These are phyloP conservation scores for Caenorhabditis inopinata DNA, from an alignment of 1,140 invertebrate genomes.

Conservation along the genomic window DNA sequence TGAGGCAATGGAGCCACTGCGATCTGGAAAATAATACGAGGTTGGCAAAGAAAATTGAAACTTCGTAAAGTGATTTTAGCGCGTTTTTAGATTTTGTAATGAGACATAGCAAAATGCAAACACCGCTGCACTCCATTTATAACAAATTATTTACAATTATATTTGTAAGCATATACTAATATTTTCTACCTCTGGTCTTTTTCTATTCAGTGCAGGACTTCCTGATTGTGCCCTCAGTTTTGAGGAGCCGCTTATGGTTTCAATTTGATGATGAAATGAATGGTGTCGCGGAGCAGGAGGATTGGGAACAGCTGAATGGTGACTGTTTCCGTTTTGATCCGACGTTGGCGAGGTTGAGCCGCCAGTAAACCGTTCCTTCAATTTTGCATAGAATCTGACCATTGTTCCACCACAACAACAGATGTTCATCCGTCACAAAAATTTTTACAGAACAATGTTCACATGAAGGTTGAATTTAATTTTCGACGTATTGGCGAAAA, in stretches of 20 bases:
- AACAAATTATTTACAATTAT: no score
- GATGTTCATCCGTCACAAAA: slow-evolving; percentile 24
- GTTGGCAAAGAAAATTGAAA: no score
- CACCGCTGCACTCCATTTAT: no score
- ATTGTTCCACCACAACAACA: slow-evolving; percentile 30
- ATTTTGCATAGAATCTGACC: slow-evolving; percentile 21
- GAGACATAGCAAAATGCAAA: no score
- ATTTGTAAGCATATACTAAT: no score
- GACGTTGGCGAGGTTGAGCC: neutral
- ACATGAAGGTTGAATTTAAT: neutral
- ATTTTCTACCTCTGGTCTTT: slow-evolving; percentile 23
- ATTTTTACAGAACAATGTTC: neutral
- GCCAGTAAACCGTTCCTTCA: neutral
- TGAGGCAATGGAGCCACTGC: slow-evolving; percentile 14
- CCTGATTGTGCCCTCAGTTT: slow-evolving; percentile 14
- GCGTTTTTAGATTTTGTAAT: no score
- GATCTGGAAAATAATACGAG: neutral
- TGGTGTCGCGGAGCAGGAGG: neutral
- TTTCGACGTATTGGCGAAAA: slow-evolving; percentile 11
- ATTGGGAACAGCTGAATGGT: neutral
- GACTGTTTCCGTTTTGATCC: neutral
- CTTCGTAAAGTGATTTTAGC: no score
- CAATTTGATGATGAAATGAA: slow-evolving; percentile 3
- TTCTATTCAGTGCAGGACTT: slow-evolving; percentile 9
- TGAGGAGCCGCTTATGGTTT: neutral